Conservation (phyloP, 1,140 invertebrate species). For the Berghia stephanieae region DNA sequence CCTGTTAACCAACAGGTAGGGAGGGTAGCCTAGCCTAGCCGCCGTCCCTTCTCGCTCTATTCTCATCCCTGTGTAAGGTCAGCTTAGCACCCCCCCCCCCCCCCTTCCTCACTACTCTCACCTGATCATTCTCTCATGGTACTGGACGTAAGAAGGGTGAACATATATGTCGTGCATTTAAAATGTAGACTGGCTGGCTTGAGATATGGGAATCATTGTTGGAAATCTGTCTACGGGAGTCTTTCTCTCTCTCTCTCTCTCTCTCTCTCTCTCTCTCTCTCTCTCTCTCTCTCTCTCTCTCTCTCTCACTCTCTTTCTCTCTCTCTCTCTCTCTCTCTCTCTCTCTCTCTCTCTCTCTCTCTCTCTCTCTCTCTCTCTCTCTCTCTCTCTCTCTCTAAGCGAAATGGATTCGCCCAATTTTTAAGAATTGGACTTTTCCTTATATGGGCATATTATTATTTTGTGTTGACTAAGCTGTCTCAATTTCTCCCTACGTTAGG, state of each 20-base stretch:
- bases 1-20: too few species aligned
- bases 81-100: too few species aligned
- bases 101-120: too few species aligned
- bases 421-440: not conserved
- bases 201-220: too few species aligned
- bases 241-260: not conserved
- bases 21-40: too few species aligned
- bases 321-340: conserved; percentile 8
- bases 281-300: conserved; percentile 15
- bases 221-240: not conserved
- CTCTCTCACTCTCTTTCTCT: conserved; percentile 21
- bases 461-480: not conserved
- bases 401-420: not conserved
- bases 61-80: too few species aligned
- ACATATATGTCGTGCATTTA: too few species aligned
- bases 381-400: too few species aligned
- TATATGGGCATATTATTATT: not conserved
- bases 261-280: not conserved
- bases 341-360: conserved; percentile 19
- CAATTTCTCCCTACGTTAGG: not conserved
- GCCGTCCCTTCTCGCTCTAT: too few species aligned
- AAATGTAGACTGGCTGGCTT: too few species aligned
- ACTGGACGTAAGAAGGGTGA: too few species aligned
- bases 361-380: not conserved
- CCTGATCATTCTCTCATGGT: too few species aligned